phyloP scores from a whole-genome alignment of 53 echinoderm and acorn worm species.

The Echinarachnius parma region DNA sequence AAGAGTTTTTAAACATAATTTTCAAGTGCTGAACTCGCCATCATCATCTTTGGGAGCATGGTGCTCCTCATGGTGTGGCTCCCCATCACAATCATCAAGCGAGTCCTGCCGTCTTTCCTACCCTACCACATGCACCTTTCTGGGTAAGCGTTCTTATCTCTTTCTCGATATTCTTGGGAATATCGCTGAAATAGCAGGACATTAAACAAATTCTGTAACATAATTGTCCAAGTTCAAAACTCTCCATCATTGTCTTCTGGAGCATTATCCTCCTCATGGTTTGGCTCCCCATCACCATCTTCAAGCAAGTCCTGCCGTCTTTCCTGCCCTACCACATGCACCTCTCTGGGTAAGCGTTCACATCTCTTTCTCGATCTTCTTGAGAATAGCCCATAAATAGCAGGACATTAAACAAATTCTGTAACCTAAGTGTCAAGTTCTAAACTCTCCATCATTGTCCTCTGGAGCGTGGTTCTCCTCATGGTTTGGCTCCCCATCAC shows the following conservation, averaged over 20 bases:
- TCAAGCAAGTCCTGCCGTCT: constrained; percentile 63
- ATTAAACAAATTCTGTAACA: no score
- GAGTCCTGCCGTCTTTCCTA: constrained; percentile 69
- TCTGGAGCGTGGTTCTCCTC: constrained; percentile 86
- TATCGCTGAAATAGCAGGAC: no score
- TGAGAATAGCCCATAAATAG: no score
- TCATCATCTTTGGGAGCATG: constrained; percentile 87
- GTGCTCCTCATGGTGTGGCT: constrained; percentile 92
- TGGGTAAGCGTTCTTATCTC: no score
- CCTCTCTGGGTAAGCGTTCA: constrained; percentile 85
- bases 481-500: constrained; percentile 91
- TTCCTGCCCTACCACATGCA: constrained; percentile 94
- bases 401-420: no score
- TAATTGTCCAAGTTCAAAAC: no score
- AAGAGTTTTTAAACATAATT: no score
- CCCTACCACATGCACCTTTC: constrained; percentile 92
- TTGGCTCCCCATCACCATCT: constrained; percentile 84
- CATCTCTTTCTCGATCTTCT: no score
- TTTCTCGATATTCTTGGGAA: no score
- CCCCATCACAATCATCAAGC: constrained; percentile 77
- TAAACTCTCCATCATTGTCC: constrained; percentile 88
- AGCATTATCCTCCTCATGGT: constrained; percentile 86
- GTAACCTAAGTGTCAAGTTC: no score
- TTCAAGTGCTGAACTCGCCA: constrained; percentile 74
- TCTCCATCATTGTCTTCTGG: constrained; percentile 91